Conservation (phyloP, 1,140 invertebrate species). For the Aphaenogaster floridana region DNA sequence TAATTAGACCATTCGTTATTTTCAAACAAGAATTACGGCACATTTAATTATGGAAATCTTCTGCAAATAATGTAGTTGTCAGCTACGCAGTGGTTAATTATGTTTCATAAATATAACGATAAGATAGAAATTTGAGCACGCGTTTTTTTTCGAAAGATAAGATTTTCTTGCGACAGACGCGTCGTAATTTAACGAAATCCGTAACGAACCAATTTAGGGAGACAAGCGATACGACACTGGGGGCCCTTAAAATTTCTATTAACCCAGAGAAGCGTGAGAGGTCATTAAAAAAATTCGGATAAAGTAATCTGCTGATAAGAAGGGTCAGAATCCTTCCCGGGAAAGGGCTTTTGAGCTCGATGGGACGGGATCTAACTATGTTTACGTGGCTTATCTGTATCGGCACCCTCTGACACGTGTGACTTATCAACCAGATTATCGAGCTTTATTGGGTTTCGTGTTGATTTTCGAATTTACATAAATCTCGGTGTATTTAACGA, state of each 20-base stretch:
- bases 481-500: slow-evolving; percentile 60
- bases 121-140: not conserved
- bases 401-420: slow-evolving; percentile 56
- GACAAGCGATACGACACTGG: slow-evolving; percentile 15
- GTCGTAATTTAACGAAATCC: slow-evolving; percentile 43
- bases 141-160: slow-evolving; percentile 23
- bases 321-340: slow-evolving; percentile 47
- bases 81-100: not conserved
- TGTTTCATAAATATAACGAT: not conserved
- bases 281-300: slow-evolving; percentile 70
- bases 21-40: not conserved
- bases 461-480: slow-evolving; percentile 74
- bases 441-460: slow-evolving; percentile 67
- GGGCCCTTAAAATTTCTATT: slow-evolving; percentile 67
- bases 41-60: not conserved
- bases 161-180: slow-evolving; percentile 5
- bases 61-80: not conserved
- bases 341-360: slow-evolving; percentile 28
- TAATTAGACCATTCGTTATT: slow-evolving; percentile 9
- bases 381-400: slow-evolving; percentile 71
- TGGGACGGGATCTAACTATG: slow-evolving; percentile 38
- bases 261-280: slow-evolving; percentile 29
- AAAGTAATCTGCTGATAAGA: slow-evolving; percentile 72
- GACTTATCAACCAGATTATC: slow-evolving; percentile 78
- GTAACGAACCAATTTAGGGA: slow-evolving; percentile 34